phyloP scores from a whole-genome alignment of 2,797 vertebrate genomes.

The Erethizon dorsatum region DNA sequence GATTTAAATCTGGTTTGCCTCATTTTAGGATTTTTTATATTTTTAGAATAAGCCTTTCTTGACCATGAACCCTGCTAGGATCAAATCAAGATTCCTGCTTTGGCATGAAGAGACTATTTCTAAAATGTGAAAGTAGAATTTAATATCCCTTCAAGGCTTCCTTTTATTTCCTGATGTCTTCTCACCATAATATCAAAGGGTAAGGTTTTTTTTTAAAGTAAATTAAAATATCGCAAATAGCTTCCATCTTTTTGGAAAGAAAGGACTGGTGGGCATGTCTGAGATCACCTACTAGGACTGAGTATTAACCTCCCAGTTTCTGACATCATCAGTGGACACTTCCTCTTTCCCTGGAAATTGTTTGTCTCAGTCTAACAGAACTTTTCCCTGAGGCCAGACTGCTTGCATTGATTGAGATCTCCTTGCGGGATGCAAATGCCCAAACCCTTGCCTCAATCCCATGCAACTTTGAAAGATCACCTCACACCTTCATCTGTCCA shows the following conservation, averaged over 20 bases:
- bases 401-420: not conserved
- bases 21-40: not conserved
- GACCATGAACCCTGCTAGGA: not conserved
- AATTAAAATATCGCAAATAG: slow-evolving; percentile 23
- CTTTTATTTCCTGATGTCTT: not conserved
- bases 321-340: accelerated
- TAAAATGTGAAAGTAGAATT: not conserved
- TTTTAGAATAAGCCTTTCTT: not conserved
- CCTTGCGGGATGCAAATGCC: not conserved
- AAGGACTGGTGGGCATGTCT: not conserved
- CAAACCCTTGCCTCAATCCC: not conserved
- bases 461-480: not conserved
- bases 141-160: not conserved
- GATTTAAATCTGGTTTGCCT: not conserved
- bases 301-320: not conserved
- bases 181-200: not conserved
- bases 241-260: not conserved
- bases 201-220: not conserved
- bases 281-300: not conserved
- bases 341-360: not conserved
- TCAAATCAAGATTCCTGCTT: not conserved
- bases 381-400: not conserved
- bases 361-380: not conserved
- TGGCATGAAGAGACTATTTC: not conserved
- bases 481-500: not conserved